Conservation (phyloP, 2,797 vertebrate genomes). For the Craterocephalus amniculus region DNA sequence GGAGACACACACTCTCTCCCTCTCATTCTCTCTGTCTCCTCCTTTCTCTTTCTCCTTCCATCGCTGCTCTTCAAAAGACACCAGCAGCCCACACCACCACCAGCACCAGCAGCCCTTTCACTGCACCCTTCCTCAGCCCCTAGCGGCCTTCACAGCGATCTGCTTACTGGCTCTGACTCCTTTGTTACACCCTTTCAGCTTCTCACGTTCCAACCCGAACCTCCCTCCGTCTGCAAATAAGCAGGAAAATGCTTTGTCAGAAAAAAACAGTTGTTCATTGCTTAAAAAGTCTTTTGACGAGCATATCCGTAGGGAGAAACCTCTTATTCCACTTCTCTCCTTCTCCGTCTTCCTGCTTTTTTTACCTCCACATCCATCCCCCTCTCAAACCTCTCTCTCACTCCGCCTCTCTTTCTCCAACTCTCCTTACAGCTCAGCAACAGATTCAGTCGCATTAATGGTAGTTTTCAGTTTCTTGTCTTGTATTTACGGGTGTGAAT, state of each 20-base stretch:
- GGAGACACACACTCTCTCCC: slow-evolving; percentile 54
- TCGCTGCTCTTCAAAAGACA: slow-evolving; percentile 71
- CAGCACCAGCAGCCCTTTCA: slow-evolving; percentile 10
- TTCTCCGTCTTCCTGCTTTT: slow-evolving; percentile 30
- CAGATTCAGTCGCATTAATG: slow-evolving; percentile 35
- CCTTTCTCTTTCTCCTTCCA: slow-evolving; percentile 63
- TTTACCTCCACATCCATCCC: background rate
- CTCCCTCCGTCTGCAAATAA: slow-evolving; percentile 77
- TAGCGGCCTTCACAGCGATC: slow-evolving; percentile 75
- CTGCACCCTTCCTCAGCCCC: slow-evolving; percentile 48
- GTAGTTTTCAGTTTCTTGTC: slow-evolving; percentile 5
- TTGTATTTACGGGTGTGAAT: slow-evolving; percentile 28
- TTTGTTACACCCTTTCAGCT: slow-evolving; percentile 76
- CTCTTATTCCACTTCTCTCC: slow-evolving; percentile 37
- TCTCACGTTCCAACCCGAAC: slow-evolving; percentile 72
- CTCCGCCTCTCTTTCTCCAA: slow-evolving; percentile 35
- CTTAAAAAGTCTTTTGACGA: slow-evolving; percentile 77
- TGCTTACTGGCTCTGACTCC: slow-evolving; percentile 75
- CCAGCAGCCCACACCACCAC: slow-evolving; percentile 35
- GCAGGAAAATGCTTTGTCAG: slow-evolving; percentile 80
- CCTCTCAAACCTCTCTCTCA: slow-evolving; percentile 32
- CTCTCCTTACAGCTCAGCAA: slow-evolving; percentile 29
- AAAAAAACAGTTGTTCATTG: slow-evolving; percentile 74
- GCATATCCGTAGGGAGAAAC: slow-evolving; percentile 71
- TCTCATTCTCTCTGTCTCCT: slow-evolving; percentile 52